These are phyloP conservation scores for Callorhinus ursinus DNA, from an alignment of 2,113 vertebrate genomes.

Conservation along the genomic window DNA sequence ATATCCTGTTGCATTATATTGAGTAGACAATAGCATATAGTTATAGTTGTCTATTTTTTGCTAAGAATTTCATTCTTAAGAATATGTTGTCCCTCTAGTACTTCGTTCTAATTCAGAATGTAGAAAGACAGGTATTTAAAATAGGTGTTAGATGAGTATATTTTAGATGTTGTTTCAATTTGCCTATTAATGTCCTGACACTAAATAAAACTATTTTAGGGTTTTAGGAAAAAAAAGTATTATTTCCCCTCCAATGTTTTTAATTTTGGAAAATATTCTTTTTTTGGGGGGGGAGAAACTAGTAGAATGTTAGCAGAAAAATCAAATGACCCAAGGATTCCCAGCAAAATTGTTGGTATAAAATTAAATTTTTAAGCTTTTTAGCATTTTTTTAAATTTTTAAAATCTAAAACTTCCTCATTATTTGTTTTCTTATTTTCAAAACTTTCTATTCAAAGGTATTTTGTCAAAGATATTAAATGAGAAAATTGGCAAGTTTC, in stretches of 20 bases:
- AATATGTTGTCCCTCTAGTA: not conserved
- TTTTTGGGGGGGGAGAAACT: not conserved
- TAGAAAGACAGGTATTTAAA: not conserved
- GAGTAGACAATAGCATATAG: not conserved
- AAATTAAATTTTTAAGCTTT: not conserved
- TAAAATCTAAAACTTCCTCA: not conserved
- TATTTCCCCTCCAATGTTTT: not conserved
- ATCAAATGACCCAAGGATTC: not conserved
- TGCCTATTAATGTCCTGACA: conserved; percentile 7
- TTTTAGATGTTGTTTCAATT: conserved; percentile 14
- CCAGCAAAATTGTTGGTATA: rapidly evolving
- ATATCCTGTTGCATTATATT: not conserved
- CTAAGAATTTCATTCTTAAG: not conserved
- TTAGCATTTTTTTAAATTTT: not conserved
- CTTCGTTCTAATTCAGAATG: not conserved
- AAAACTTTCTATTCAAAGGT: not conserved
- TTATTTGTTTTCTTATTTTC: not conserved
- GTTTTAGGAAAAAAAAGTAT: not conserved
- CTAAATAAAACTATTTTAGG: conserved; percentile 1
- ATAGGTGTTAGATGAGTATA: not conserved
- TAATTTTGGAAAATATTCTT: not conserved
- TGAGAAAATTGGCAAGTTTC: not conserved
- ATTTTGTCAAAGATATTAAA: not conserved
- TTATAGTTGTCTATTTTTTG: not conserved
- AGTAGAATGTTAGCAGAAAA: not conserved